Evolutionary conservation across 2,113 vertebrate genomes (phyloP).

Genomic region (Cynopterus brachyotis): DNA sequence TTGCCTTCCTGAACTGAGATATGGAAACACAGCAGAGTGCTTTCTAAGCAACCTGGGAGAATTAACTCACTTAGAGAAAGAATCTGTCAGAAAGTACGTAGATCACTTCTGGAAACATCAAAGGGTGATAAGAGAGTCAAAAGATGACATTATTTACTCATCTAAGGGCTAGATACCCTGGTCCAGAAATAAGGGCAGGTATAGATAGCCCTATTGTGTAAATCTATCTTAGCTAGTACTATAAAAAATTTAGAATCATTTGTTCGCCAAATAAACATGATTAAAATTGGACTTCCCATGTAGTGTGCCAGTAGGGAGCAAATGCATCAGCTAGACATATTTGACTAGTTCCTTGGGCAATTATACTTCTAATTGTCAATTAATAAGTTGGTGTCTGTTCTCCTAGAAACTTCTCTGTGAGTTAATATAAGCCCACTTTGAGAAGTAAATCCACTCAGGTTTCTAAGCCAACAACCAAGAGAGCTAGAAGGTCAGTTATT

Average conservation of each 20-base stretch:
- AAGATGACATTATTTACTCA: not conserved
- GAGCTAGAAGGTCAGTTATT: not conserved
- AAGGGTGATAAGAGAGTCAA: not conserved
- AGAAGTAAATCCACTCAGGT: not conserved
- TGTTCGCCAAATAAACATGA: conserved; percentile 1
- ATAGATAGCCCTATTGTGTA: not conserved
- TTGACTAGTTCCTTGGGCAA: not conserved
- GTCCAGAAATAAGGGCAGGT: not conserved
- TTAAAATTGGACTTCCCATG: not conserved
- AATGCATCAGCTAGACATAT: not conserved
- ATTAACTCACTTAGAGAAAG: conserved; percentile 23
- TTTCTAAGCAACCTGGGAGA: not conserved
- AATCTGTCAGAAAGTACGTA: not conserved
- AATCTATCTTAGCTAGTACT: not conserved
- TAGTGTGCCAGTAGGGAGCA: not conserved
- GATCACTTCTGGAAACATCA: conserved; percentile 14
- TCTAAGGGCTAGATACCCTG: not conserved
- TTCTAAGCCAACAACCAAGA: conserved; percentile 5
- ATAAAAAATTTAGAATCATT: conserved; percentile 4
- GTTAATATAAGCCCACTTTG: not conserved
- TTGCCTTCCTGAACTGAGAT: not conserved
- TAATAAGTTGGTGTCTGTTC: not conserved
- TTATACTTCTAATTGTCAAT: not conserved
- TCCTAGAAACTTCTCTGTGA: not conserved
- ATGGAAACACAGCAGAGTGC: not conserved